phyloP scores from a whole-genome alignment of 2,888 invertebrate genomes.

The Plebejus argus region DNA sequence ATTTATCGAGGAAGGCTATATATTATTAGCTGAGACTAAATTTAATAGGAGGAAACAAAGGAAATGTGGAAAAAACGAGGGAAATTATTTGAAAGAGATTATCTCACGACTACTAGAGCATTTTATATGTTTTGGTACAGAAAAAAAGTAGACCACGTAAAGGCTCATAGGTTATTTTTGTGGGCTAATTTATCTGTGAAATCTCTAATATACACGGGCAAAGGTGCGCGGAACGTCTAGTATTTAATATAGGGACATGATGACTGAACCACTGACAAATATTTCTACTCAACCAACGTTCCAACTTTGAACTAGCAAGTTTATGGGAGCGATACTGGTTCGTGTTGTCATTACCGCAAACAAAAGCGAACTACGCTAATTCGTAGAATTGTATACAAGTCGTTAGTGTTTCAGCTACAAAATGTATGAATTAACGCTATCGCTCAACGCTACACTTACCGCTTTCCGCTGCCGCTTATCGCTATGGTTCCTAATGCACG shows the following conservation, averaged over 20 bases:
- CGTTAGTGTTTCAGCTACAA: not conserved
- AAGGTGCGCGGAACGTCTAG: too few relatives aligned
- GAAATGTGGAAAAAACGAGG: too few relatives aligned
- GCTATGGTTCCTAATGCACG: not conserved
- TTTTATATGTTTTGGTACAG: too few relatives aligned
- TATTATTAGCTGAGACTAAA: too few relatives aligned
- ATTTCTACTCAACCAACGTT: not conserved
- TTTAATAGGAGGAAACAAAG: too few relatives aligned
- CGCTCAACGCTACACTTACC: not conserved
- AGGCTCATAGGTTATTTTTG: too few relatives aligned
- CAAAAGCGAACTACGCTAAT: slow-evolving; percentile 11
- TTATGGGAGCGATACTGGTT: not conserved
- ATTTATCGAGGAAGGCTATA: too few relatives aligned
- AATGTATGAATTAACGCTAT: not conserved
- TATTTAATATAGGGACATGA: not conserved
- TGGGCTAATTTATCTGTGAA: too few relatives aligned
- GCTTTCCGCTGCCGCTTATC: not conserved
- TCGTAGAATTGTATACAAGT: not conserved
- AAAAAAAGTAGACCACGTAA: too few relatives aligned
- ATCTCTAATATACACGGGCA: too few relatives aligned
- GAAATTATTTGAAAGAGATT: too few relatives aligned
- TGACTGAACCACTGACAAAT: not conserved
- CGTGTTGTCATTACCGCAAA: slow-evolving; percentile 3
- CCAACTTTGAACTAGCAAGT: not conserved
- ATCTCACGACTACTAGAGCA: too few relatives aligned